Base-by-base conservation (phyloP, 2,113 vertebrate genomes). In the Oncorhynchus nerka region DNA sequence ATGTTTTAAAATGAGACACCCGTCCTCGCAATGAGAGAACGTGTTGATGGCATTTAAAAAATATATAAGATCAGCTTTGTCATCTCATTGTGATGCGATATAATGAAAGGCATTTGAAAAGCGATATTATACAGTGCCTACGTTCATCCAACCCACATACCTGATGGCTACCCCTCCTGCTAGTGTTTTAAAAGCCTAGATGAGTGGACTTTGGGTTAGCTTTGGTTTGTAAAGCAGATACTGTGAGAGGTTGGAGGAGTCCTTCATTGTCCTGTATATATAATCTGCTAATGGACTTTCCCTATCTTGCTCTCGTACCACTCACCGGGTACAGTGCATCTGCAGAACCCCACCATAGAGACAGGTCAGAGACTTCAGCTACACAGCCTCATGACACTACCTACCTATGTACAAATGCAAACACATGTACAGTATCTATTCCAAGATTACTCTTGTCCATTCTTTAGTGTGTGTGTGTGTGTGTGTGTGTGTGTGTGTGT, bases 371-470 rank as follows among this genome's bases (percentile, higher is more conserved):
- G 20, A 66, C 64, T 16, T 5, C 12, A 26, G 64, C 64, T 19
- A 55, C 15, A 55, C 51, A 19, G n/a, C n/a, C 64, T 22, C 26
- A 16, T 66, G 12, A 66, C 4, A 3, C 26, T 66, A 30, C 64
- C 24, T 26, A 5, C 13, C 12, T n/a, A n/a, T 5, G 26, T 28
- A 66, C 11, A 28, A 28, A 66, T 19, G 19, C 30, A 73, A 83
- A 81, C 73, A 84, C 75, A 84, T 81, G 57, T 49, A 80, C 69
- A 80, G 75, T 77, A 80, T 76, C 28, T 16, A 80, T 73, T 55
- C 64, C 16, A 15, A 68, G 66, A 34, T 68, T 24, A 71, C 68
- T 67, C 26, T 70, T 75, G 15, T 71, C 68, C 75, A 68, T 65
- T 1, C 20, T 57, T 26, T 20, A 57, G 70, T 4, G 68, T 66